Percentiles rank a stretch among this genome's conserved stretches.
Conservation (phyloP, 2,888 invertebrate species). For the Tineola bisselliella region DNA sequence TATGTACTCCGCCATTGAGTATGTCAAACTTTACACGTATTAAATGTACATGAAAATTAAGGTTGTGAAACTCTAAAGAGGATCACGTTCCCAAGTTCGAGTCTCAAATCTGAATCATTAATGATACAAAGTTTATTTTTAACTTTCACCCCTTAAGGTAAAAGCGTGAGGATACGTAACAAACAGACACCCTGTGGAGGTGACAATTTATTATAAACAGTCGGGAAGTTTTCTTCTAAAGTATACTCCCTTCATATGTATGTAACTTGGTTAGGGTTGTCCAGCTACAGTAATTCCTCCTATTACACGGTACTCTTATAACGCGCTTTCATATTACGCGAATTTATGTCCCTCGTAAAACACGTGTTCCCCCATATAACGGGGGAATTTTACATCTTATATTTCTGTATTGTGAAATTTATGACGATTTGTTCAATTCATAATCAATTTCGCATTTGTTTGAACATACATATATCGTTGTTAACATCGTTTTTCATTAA, state of each 20-base stretch:
- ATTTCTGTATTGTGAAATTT: no score
- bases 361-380: no score
- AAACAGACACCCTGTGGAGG: conserved; percentile 10
- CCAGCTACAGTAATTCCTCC: no score
- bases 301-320: no score
- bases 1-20: no score
- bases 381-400: no score
- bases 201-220: conserved; percentile 14
- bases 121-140: conserved; percentile 5
- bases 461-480: no score
- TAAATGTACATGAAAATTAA: background rate
- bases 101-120: conserved; percentile 1
- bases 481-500: no score
- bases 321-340: no score
- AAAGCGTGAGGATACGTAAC: conserved; percentile 1
- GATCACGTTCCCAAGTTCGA: background rate
- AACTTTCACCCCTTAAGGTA: conserved; percentile 1
- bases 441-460: no score
- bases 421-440: no score
- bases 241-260: background rate
- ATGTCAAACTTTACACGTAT: background rate
- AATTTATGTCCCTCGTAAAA: no score
- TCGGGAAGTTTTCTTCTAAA: background rate
- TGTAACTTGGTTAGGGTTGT: background rate
- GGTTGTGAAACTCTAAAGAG: background rate